phyloP scores from a whole-genome alignment of 2,888 invertebrate genomes.

The Pyrocoelia pectoralis region DNA sequence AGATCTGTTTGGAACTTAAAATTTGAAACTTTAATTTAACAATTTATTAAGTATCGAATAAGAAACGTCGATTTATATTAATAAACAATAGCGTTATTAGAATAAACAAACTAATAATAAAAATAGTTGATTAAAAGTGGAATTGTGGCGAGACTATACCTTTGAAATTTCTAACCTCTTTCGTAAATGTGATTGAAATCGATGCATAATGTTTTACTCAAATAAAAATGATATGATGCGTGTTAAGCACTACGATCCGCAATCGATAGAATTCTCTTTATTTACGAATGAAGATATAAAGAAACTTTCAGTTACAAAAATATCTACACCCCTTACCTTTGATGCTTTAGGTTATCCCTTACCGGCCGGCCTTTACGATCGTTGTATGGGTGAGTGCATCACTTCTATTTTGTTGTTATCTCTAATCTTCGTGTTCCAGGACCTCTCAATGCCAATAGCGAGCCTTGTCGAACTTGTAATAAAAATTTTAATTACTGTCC shows the following conservation, averaged over 20 bases:
- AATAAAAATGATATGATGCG: conserved; percentile 20
- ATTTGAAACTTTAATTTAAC: too few relatives aligned
- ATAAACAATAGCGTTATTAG: too few relatives aligned
- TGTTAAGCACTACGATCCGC: conserved; percentile 34
- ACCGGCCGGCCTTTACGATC: conserved; percentile 91
- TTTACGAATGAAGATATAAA: conserved; percentile 80
- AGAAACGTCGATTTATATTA: too few relatives aligned
- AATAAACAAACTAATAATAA: too few relatives aligned
- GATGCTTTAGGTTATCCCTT: conserved; percentile 84
- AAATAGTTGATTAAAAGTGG: too few relatives aligned
- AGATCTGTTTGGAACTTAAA: too few relatives aligned
- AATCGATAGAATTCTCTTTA: conserved; percentile 39
- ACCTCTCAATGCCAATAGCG: conserved; percentile 68
- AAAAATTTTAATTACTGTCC: conserved; percentile 74
- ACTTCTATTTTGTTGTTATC: too few relatives aligned
- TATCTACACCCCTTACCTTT: conserved; percentile 80
- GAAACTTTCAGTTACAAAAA: conserved; percentile 81
- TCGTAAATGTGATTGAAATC: too few relatives aligned
- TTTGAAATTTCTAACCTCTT: too few relatives aligned
- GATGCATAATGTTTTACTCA: not conserved
- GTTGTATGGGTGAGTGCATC: conserved; percentile 69
- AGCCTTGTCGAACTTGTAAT: conserved; percentile 84
- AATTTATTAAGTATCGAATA: too few relatives aligned
- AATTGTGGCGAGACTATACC: too few relatives aligned
- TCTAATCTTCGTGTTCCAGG: too few relatives aligned